Evolutionary conservation across 2,888 invertebrate species (phyloP).

Genomic region (Eupithecia dodoneata): DNA sequence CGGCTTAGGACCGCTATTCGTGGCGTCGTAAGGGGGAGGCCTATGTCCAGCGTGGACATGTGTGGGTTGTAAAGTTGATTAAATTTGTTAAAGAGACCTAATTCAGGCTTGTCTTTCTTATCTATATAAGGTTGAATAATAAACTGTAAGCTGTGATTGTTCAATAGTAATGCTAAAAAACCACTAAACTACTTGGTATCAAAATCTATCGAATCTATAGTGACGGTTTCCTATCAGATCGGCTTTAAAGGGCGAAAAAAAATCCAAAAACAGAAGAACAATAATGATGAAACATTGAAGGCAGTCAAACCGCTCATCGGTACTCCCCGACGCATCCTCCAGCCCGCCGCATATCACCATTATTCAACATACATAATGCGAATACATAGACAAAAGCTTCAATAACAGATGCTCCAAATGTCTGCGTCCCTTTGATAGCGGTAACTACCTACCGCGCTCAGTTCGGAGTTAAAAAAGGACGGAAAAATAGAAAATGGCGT

Average conservation of each 20-base stretch:
- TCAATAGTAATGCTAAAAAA: not conserved
- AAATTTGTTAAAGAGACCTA: too few relatives aligned
- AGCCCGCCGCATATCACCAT: conserved; percentile 7
- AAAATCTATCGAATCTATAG: not conserved
- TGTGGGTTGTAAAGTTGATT: too few relatives aligned
- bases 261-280: not conserved
- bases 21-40: too few relatives aligned
- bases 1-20: not conserved
- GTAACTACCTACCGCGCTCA: conserved; percentile 42
- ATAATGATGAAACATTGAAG: not conserved
- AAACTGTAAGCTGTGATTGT: not conserved
- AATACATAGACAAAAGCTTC: conserved; percentile 37
- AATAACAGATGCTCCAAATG: conserved; percentile 42
- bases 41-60: too few relatives aligned
- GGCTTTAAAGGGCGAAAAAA: not conserved
- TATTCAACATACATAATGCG: conserved; percentile 30
- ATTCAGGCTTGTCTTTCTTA: not conserved
- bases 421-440: conserved; percentile 40
- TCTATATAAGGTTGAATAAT: not conserved
- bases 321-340: not conserved
- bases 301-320: not conserved
- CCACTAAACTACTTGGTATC: not conserved
- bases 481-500: conserved; percentile 73
- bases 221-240: not conserved
- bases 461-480: conserved; percentile 56